A percentile compares a stretch with the other conserved stretches of the same genome.
phyloP scores from a whole-genome alignment of 2,113 vertebrate genomes.

The Megaceryle torquata region DNA sequence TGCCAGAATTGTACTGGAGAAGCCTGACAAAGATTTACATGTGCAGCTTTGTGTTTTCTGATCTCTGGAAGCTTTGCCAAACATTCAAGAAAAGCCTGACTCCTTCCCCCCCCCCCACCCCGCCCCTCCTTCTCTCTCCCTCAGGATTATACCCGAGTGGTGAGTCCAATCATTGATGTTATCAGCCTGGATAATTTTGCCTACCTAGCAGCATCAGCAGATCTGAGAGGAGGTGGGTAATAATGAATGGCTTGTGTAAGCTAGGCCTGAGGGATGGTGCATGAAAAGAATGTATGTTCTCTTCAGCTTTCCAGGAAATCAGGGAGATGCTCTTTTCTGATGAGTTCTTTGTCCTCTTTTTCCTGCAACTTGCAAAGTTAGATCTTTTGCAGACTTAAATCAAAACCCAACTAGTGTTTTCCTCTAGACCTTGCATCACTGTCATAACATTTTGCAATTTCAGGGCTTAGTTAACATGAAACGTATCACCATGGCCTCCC shows the following conservation, averaged over 20 bases:
- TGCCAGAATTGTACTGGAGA: not conserved
- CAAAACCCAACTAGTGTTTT: not conserved
- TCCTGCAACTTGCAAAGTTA: not conserved
- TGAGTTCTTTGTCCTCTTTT: not conserved
- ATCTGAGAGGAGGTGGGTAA: slow-evolving; percentile 92
- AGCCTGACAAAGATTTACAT: not conserved
- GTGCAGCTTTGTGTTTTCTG: not conserved
- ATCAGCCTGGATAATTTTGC: slow-evolving; percentile 99
- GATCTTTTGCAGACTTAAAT: not conserved
- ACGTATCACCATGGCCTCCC: not conserved
- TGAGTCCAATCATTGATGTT: slow-evolving; percentile 99
- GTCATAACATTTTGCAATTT: not conserved
- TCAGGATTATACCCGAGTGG: slow-evolving; percentile 94
- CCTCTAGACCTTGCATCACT: not conserved
- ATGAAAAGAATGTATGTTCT: not conserved
- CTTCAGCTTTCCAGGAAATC: not conserved
- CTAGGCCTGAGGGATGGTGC: not conserved
- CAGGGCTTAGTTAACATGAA: not conserved
- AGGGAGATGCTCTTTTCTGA: not conserved
- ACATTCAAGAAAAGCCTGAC: not conserved
- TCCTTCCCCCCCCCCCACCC: fast-evolving
- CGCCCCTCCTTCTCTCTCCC: not conserved
- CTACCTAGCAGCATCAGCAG: slow-evolving; percentile 95
- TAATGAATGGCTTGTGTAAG: not conserved
- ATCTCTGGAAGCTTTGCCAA: not conserved